These are phyloP conservation scores for Coracopsis vasa DNA, from an alignment of 2,113 vertebrate species.

Conservation along the genomic window DNA sequence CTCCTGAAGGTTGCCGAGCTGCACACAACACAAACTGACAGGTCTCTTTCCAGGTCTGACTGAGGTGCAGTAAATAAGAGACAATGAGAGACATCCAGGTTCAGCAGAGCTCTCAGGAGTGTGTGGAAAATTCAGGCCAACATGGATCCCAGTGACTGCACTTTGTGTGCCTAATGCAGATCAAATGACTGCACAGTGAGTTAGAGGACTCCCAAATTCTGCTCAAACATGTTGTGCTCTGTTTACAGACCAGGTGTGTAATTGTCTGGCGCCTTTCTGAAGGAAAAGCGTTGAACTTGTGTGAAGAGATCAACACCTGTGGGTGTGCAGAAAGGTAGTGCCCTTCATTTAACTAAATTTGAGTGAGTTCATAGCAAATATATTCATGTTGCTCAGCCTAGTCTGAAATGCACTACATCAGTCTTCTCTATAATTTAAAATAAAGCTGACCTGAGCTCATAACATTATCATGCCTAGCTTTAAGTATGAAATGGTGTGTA, in stretches of 20 bases:
- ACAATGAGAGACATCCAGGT: background rate
- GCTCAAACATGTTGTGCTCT: background rate
- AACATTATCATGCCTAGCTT: background rate
- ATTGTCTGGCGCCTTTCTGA: background rate
- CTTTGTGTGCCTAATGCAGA: background rate
- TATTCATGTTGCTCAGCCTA: background rate
- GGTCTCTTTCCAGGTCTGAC: background rate
- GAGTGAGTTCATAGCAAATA: background rate
- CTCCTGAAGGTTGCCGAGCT: constrained; percentile 1
- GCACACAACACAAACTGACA: constrained; percentile 12
- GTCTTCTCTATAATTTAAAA: background rate
- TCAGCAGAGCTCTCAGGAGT: background rate
- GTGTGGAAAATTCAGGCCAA: background rate
- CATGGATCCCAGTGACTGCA: background rate
- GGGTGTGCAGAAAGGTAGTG: background rate
- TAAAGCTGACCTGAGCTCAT: background rate
- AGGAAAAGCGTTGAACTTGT: background rate
- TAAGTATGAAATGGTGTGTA: background rate
- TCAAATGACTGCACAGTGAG: background rate
- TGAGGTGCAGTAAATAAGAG: background rate
- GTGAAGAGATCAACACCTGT: background rate
- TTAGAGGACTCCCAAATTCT: background rate
- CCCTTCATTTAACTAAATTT: background rate
- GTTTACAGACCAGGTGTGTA: background rate
- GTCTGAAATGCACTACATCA: background rate